Conservation (phyloP, 2,797 vertebrate genomes). For the Percopsis omiscomaycus region DNA sequence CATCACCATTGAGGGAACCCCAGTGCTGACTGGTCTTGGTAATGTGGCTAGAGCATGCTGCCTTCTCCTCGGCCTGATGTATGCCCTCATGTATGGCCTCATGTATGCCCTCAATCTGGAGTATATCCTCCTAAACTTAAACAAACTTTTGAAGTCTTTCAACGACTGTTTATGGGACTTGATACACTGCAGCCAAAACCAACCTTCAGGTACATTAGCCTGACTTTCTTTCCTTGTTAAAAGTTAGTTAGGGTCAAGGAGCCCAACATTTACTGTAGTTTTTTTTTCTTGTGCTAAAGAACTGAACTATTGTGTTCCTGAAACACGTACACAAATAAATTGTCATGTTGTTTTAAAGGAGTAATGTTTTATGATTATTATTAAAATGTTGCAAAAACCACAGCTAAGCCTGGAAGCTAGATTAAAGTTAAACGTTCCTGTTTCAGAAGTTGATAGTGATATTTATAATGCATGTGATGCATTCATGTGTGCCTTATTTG, state of each 20-base stretch:
- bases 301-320: no score
- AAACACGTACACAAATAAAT: no score
- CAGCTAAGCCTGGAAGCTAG: no score
- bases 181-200: background rate
- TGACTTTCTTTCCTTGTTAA: background rate
- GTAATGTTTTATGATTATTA: no score
- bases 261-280: no score
- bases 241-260: background rate
- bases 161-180: background rate
- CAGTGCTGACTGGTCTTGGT: background rate
- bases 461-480: no score
- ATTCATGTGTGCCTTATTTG: slow-evolving; percentile 28
- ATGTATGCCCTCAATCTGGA: background rate
- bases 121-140: background rate
- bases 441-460: no score
- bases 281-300: no score
- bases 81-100: no score
- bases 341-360: no score
- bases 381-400: no score
- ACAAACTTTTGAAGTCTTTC: background rate
- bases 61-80: background rate
- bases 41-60: background rate
- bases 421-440: no score
- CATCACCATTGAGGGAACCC: background rate
- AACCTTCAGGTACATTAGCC: background rate